Percentiles rank a stretch among this genome's conserved stretches.
phyloP scores from a whole-genome alignment of 2,113 vertebrate genomes.

The Ageneiosus marmoratus region DNA sequence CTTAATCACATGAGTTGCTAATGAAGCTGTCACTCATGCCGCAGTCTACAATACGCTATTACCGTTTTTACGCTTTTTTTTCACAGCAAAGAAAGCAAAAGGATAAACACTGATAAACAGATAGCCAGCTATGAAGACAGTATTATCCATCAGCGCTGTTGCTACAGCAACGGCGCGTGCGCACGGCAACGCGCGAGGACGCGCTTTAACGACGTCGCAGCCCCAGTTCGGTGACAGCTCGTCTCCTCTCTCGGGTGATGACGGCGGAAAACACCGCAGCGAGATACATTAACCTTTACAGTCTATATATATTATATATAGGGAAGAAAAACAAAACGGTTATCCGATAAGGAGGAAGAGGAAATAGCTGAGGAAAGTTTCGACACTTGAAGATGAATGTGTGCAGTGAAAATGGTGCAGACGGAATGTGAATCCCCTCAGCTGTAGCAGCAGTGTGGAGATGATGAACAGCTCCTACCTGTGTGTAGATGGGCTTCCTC shows the following conservation, averaged over 20 bases:
- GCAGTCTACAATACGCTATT: too few species aligned
- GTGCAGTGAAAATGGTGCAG: constrained; percentile 3
- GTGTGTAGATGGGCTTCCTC: constrained; percentile 78
- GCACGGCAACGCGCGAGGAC: not conserved
- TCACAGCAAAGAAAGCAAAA: not conserved
- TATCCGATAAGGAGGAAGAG: not conserved
- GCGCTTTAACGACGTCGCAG: constrained; percentile 29
- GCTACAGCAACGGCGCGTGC: constrained; percentile 48
- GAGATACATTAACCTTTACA: not conserved
- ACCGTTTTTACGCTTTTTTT: too few species aligned
- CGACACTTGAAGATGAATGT: not conserved
- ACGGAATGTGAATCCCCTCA: not conserved
- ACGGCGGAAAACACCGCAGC: not conserved
- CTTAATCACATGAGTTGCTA: constrained; percentile 11
- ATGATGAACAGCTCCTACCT: constrained; percentile 74
- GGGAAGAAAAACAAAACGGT: not conserved
- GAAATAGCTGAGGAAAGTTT: constrained; percentile 10
- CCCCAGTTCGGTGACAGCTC: constrained; percentile 24
- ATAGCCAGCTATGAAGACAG: not conserved
- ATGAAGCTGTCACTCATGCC: constrained; percentile 19
- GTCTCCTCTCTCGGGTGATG: not conserved
- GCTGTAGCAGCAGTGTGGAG: not conserved
- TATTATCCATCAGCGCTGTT: constrained; percentile 45
- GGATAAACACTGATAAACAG: too few species aligned
- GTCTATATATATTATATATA: not conserved